Conservation (phyloP, 2,113 vertebrate genomes). For the Ellobius talpinus region DNA sequence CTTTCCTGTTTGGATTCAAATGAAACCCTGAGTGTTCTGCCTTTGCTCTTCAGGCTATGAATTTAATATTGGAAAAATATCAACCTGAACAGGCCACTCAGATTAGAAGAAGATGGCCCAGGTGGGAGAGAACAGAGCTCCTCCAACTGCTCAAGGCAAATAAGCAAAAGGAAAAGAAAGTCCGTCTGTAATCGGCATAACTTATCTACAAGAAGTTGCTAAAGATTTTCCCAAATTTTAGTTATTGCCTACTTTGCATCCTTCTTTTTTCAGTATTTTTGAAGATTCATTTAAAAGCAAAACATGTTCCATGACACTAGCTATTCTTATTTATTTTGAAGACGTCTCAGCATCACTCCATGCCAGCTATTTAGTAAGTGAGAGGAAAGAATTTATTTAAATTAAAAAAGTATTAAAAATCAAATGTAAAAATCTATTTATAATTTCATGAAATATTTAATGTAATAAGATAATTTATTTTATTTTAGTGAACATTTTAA, state of each 20-base stretch:
- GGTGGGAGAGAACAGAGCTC: background rate
- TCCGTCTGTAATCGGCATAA: background rate
- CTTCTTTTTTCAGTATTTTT: slow-evolving; percentile 31
- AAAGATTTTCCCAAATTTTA: background rate
- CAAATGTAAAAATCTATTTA: background rate
- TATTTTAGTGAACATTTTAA: slow-evolving; percentile 34
- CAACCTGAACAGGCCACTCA: background rate
- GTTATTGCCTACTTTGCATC: background rate
- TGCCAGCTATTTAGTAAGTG: background rate
- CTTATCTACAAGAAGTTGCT: background rate
- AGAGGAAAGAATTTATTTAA: background rate
- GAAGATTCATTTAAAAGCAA: slow-evolving; percentile 39
- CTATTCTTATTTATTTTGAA: background rate
- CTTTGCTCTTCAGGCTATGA: background rate
- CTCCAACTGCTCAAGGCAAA: background rate
- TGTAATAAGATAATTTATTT: background rate
- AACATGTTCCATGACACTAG: background rate
- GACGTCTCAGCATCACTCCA: background rate
- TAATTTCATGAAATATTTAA: slow-evolving; percentile 4
- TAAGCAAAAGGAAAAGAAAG: background rate
- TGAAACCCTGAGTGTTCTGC: background rate
- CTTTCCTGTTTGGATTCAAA: slow-evolving; percentile 29
- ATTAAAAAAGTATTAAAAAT: background rate
- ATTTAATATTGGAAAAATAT: background rate
- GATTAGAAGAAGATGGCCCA: background rate